These are phyloP conservation scores for Bombylius major DNA, from an alignment of 2,888 invertebrate species.

Conservation along the genomic window DNA sequence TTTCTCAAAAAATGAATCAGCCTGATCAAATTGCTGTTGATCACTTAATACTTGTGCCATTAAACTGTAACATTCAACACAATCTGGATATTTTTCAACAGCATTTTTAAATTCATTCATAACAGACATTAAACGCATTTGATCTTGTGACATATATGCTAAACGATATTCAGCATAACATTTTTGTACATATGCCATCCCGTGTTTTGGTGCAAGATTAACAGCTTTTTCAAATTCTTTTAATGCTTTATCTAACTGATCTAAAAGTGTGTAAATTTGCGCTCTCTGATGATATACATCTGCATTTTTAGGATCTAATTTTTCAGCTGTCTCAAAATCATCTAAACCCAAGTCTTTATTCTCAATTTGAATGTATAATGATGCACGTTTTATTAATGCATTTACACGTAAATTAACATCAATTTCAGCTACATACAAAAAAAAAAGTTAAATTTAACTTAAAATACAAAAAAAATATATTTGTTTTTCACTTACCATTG, in stretches of 20 bases:
- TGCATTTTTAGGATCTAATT: conserved; percentile 63
- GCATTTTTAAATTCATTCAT: conserved; percentile 62
- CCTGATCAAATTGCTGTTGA: conserved; percentile 68
- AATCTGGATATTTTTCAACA: conserved; percentile 66
- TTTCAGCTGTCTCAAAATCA: conserved; percentile 67
- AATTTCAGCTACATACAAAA: conserved; percentile 33
- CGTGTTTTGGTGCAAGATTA: conserved; percentile 67
- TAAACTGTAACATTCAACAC: conserved; percentile 75
- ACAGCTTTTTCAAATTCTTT: conserved; percentile 74
- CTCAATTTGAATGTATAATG: conserved; percentile 68
- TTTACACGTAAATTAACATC: conserved; percentile 58
- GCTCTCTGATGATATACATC: conserved; percentile 91
- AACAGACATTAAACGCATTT: conserved; percentile 48
- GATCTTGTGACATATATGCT: conserved; percentile 48
- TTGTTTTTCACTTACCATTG: conserved; percentile 29
- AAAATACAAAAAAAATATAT: neutral
- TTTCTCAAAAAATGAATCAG: conserved; percentile 68
- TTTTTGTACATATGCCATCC: conserved; percentile 79
- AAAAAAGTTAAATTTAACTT: neutral
- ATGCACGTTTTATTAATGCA: conserved; percentile 79
- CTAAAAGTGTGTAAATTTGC: conserved; percentile 71
- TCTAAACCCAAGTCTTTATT: conserved; percentile 58
- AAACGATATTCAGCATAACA: conserved; percentile 77
- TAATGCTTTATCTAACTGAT: conserved; percentile 68
- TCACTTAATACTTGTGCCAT: conserved; percentile 86